Base-by-base conservation (phyloP, 1,140 invertebrate species). In the Riptortus pedestris region DNA sequence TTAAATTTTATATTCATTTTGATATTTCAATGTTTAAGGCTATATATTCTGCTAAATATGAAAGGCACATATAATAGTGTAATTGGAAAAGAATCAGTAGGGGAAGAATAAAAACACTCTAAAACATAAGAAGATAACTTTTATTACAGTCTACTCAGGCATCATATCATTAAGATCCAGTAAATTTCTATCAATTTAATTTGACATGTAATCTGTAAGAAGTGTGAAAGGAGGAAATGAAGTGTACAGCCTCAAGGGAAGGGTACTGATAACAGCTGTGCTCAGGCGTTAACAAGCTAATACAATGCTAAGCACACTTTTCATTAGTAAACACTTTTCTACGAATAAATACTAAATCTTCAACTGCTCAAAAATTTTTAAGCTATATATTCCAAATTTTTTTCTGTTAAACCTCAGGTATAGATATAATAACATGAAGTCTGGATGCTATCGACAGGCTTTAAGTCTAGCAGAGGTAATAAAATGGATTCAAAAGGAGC, bases 151-250 rank as follows among this genome's bases (percentile, higher is more conserved):
- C 51, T 55, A 55, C 24, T 55, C 2, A 55, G 51, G 51, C 24
- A 55, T 20, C 51, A 7, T 55, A 24, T 45, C 20, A 3, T 4
- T 24, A 24, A 26, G 51, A 24, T 55, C 26, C 12, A 18, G 22
- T 55, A 27, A 24, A 26, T 24, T 55, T 16, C 24, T 55, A n/a
- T n/a, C n/a, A n/a, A 55, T 24, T 55, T 55, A 55, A 55, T 55
- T 26, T 55, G 51, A 55, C 51, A 55, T 55, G 24, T 24, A 24
- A 24, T 24, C 22, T 14, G 12, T 24, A 12, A 24, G 24, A 55
- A 24, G 12, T 55, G 45, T 20, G 18, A 22, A 47, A 9, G 22
- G 1, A 47, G 45, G 2, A 12, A 5, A 24, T 55, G 4, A 27
- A 3, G 22, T 26, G 22, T 24, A 9, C 14, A 18, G 24, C 1